phyloP scores from a whole-genome alignment of 1,140 invertebrate genomes.

The Mamestra configurata region DNA sequence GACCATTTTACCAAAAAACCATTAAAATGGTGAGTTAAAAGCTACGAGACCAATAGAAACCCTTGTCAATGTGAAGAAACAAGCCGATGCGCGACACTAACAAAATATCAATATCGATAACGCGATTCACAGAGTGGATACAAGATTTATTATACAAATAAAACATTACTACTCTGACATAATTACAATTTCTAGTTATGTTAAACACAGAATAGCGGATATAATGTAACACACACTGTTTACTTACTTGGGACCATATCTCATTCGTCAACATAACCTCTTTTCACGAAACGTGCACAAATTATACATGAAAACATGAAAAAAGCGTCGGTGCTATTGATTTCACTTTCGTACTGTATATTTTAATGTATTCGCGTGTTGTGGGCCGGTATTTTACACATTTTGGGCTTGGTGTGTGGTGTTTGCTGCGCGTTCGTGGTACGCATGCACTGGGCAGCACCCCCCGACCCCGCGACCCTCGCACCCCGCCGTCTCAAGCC shows the following conservation, averaged over 20 bases:
- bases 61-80: neutral
- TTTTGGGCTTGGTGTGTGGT: constrained; percentile 7
- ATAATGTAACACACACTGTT: neutral
- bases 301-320: constrained; percentile 24
- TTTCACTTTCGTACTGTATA: constrained; percentile 43
- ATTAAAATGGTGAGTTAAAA: neutral
- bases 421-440: constrained; percentile 32
- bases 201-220: neutral
- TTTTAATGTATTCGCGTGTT: constrained; percentile 41
- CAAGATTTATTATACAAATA: neutral
- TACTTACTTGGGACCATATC: constrained; percentile 72
- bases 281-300: constrained; percentile 43
- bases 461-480: neutral
- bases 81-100: too few relatives aligned
- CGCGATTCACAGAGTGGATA: neutral
- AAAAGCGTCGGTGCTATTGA: neutral
- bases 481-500: constrained; percentile 56
- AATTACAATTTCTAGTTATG: constrained; percentile 27
- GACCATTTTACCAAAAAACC: neutral
- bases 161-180: neutral
- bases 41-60: neutral
- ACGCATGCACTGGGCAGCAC: constrained; percentile 34
- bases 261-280: constrained; percentile 82
- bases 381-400: constrained; percentile 10
- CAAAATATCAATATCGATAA: neutral